These are phyloP conservation scores for Arbacia lixula DNA, from an alignment of 53 echinoderm and acorn worm genomes.

Conservation along the genomic window DNA sequence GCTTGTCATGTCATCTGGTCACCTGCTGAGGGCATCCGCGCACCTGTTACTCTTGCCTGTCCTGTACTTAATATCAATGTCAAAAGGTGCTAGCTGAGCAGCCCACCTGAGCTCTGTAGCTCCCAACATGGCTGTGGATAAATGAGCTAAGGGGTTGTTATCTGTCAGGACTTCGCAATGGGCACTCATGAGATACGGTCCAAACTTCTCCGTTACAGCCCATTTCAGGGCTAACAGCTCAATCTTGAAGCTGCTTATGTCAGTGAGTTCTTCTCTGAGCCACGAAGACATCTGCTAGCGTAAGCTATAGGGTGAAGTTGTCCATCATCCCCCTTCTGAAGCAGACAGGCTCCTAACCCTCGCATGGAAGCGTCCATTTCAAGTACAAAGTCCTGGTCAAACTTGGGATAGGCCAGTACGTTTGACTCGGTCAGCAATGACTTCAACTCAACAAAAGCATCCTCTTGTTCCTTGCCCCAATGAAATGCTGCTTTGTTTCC, in stretches of 20 bases:
- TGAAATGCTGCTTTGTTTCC: slow-evolving; percentile 17
- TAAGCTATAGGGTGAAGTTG: slow-evolving; percentile 29
- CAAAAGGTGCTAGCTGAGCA: slow-evolving; percentile 48
- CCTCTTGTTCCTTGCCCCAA: slow-evolving; percentile 20
- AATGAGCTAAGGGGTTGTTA: slow-evolving; percentile 40
- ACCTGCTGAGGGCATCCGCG: slow-evolving; percentile 56
- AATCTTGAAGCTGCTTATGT: slow-evolving; percentile 52
- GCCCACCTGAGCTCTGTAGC: slow-evolving; percentile 63
- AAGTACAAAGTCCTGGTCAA: slow-evolving; percentile 36
- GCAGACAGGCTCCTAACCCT: slow-evolving; percentile 36
- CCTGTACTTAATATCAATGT: slow-evolving; percentile 47
- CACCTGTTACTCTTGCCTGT: slow-evolving; percentile 48
- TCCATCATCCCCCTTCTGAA: slow-evolving; percentile 39
- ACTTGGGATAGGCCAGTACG: slow-evolving; percentile 48
- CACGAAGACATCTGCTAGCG: slow-evolving; percentile 41
- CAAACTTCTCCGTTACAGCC: slow-evolving; percentile 57
- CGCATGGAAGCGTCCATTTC: slow-evolving; percentile 50
- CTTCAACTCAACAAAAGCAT: slow-evolving; percentile 23
- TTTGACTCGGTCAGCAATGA: slow-evolving; percentile 27
- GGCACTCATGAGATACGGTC: slow-evolving; percentile 10
- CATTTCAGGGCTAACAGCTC: slow-evolving; percentile 48
- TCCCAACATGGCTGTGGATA: slow-evolving; percentile 56
- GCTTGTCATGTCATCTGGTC: slow-evolving; percentile 15
- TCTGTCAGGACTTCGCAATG: slow-evolving; percentile 21
- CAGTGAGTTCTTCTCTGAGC: slow-evolving; percentile 47